Percentiles rank a stretch among this genome's conserved stretches.
phyloP scores from a whole-genome alignment of 2,797 vertebrate species.

The Salarias fasciatus region DNA sequence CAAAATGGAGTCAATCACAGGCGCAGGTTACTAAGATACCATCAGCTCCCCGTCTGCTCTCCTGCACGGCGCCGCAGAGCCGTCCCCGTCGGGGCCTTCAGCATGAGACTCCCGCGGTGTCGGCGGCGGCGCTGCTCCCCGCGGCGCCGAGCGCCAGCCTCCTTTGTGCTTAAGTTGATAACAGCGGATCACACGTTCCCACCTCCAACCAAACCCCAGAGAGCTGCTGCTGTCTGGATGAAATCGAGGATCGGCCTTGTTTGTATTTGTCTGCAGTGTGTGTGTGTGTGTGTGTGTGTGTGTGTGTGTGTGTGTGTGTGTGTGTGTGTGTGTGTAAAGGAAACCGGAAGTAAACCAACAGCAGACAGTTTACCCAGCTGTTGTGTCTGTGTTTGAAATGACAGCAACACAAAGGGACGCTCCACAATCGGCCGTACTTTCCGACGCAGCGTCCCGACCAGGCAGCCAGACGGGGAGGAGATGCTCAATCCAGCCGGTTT shows the following conservation, averaged over 20 bases:
- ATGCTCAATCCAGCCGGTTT: too few species aligned
- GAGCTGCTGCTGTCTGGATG: conserved; percentile 30
- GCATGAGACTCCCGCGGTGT: too few species aligned
- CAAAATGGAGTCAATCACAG: conserved; percentile 55
- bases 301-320: conserved; percentile 29
- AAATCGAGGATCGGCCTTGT: conserved; percentile 3
- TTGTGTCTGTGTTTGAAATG: conserved; percentile 42
- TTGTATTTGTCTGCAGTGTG: conserved; percentile 29
- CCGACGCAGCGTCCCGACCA: conserved; percentile 25
- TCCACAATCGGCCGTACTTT: conserved; percentile 13
- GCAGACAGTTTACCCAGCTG: conserved; percentile 62
- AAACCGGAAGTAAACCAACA: conserved; percentile 16
- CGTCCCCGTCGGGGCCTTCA: conserved; percentile 2
- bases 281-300: conserved; percentile 22
- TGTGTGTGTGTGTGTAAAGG: conserved; percentile 16
- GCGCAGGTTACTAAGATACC: conserved; percentile 52
- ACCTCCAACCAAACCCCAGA: conserved; percentile 31
- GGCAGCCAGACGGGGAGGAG: conserved; percentile 1
- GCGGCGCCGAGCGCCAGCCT: conserved; percentile 14
- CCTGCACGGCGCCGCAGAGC: conserved; percentile 1
- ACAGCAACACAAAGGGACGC: conserved; percentile 39
- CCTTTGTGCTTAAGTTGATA: conserved; percentile 42
- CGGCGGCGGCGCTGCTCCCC: conserved; percentile 16
- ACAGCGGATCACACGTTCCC: conserved; percentile 47
- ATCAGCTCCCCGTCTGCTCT: conserved; percentile 23